These are phyloP conservation scores for Buteo buteo DNA, from an alignment of 2,113 vertebrate genomes.

Conservation along the genomic window DNA sequence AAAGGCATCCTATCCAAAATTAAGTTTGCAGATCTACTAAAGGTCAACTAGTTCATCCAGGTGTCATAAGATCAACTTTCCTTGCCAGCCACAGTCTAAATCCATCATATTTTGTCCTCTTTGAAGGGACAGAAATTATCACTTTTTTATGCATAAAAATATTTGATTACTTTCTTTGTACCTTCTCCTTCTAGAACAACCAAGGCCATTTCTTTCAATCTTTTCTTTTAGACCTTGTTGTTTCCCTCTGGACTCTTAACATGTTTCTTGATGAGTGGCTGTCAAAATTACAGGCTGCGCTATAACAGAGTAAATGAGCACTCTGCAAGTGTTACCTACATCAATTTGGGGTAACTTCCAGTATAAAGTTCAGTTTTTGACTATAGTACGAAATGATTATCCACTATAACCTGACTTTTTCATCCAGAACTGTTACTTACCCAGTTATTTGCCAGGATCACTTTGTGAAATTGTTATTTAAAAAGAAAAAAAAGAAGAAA, in stretches of 20 bases:
- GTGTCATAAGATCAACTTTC: neutral
- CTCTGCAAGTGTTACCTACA: neutral
- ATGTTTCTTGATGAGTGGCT: neutral
- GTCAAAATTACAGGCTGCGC: neutral
- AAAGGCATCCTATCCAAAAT: neutral
- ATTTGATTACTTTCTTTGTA: neutral
- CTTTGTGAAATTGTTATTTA: neutral
- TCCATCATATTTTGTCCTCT: neutral
- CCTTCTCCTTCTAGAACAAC: neutral
- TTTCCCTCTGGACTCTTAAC: neutral
- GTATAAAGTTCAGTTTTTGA: neutral
- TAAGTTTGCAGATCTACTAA: neutral
- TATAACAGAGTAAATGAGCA: neutral
- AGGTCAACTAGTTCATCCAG: neutral
- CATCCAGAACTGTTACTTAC: neutral
- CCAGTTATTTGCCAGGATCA: neutral
- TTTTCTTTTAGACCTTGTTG: neutral
- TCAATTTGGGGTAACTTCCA: neutral
- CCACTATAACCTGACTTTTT: neutral
- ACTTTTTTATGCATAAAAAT: neutral
- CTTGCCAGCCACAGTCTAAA: neutral
- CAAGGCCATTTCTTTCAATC: neutral
- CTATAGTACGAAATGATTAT: neutral
- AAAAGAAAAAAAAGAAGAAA: neutral
- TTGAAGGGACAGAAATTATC: neutral